A percentile compares a stretch with the other conserved stretches of the same genome.
Conservation (phyloP, 1,140 invertebrate species). For the Zaprionus taronus region DNA sequence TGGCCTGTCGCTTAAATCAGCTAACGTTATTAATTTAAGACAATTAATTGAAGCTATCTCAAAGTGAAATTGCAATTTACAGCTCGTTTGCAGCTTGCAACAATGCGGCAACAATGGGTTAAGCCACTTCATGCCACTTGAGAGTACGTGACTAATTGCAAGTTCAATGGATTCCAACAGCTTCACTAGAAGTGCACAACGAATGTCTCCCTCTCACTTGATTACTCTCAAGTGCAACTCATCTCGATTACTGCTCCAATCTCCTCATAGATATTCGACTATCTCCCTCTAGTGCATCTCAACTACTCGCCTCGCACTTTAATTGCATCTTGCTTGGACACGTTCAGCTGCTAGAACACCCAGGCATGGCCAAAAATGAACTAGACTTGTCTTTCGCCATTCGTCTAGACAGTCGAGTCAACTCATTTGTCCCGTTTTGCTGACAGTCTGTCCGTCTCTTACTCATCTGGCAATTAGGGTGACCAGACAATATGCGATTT, state of each 20-base stretch:
- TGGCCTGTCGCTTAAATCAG: conserved; percentile 36
- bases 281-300: conserved; percentile 35
- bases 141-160: conserved; percentile 65
- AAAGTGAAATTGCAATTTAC: conserved; percentile 55
- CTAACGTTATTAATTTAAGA: conserved; percentile 52
- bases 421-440: neutral
- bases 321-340: conserved; percentile 4
- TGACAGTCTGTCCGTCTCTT: neutral
- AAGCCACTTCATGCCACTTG: conserved; percentile 45
- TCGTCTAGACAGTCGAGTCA: neutral
- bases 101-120: conserved; percentile 56
- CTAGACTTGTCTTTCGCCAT: neutral
- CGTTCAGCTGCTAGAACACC: neutral
- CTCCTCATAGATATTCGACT: neutral
- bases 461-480: neutral
- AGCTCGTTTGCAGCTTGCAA: conserved; percentile 33
- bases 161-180: conserved; percentile 56
- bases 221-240: conserved; percentile 8
- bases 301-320: neutral
- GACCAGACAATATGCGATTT: neutral
- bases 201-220: neutral
- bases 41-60: conserved; percentile 56
- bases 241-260: neutral
- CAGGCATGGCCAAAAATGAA: neutral
- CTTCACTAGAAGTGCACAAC: conserved; percentile 31